A percentile compares a stretch with the other conserved stretches of the same genome.
Evolutionary conservation across 2,888 invertebrate genomes (phyloP).

Genomic region (Sphaeridia pumilis): DNA sequence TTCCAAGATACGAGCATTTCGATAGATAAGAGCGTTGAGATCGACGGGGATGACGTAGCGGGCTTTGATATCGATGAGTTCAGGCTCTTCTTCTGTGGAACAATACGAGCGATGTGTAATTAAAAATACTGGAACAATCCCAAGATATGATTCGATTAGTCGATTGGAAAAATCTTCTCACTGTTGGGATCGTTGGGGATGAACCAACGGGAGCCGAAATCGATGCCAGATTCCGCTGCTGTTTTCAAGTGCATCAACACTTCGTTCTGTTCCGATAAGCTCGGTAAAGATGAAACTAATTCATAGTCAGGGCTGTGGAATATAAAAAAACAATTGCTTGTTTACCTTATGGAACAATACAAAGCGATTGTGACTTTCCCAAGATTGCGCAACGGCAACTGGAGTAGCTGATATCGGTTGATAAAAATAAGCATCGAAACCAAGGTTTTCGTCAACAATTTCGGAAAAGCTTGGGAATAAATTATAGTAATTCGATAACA

Average conservation of each 20-base stretch:
- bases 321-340: no score
- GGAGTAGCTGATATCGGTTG: no score
- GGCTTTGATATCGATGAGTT: conserved; percentile 53
- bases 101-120: no score
- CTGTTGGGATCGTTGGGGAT: conserved; percentile 53
- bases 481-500: not conserved
- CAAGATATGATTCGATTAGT: no score
- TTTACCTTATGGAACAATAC: no score
- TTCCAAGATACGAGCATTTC: conserved; percentile 53
- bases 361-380: no score
- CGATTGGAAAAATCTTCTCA: no score
- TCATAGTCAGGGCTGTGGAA: conserved; percentile 43
- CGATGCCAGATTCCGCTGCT: conserved; percentile 92
- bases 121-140: no score
- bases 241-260: conserved; percentile 75
- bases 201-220: conserved; percentile 86
- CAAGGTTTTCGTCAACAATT: not conserved
- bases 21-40: conserved; percentile 61
- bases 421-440: no score
- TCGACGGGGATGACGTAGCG: conserved; percentile 65
- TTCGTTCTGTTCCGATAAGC: conserved; percentile 44
- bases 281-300: conserved; percentile 38
- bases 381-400: no score
- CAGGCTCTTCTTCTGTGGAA: conserved; percentile 45
- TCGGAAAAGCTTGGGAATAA: not conserved